Evolutionary conservation across 1,140 invertebrate genomes (phyloP), one percentile per base, ranked within the genome.

Genomic region (Chironomus striatipennis): DNA sequence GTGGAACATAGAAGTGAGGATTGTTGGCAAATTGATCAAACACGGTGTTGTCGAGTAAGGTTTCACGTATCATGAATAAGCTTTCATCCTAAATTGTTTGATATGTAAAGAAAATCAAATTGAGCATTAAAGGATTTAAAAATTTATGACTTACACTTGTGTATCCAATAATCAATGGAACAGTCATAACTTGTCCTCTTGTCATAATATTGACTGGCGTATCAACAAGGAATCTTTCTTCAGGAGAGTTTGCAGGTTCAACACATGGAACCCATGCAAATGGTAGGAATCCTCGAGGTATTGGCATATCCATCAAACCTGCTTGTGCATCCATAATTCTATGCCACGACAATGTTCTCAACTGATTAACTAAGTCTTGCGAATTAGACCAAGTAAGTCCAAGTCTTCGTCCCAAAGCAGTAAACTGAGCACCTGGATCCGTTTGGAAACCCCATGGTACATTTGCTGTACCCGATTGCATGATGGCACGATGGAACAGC

Each of bases 391-490:
- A 57, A 15, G n/a, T n/a, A 57, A 57, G 47, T 1, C 47, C 47
- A 1, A 78, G 47, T 84, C 82, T 43, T 80, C 81, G 77, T 79
- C 12, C 81, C 81, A 42, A 77, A 64, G 73, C 81, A 81, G 0
- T 82, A 3, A 84, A 83, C 47, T 83, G 81, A n/a, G 82, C 77
- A 0, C 83, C 21, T 2, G 83, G 82, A 74, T 81, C 77, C 12
- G 78, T 78, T 75, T 84, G 80, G 15, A 78, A 79, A 0, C 85
- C 84, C 87, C 88, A 90, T 67, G 85, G 83, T 78, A 85, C 86
- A 7, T 91, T 79, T 0, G 88, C 87, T 10, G 86, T 86, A 0
- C 91, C 91, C 76, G 90, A 90, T 83, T 89, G 86, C 8, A 86
- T 79, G 43, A 91, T 88, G 0, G 85, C 89, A 75, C 85, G 84